phyloP scores from a whole-genome alignment of 1,140 invertebrate genomes.

The Drosophila bocki region DNA sequence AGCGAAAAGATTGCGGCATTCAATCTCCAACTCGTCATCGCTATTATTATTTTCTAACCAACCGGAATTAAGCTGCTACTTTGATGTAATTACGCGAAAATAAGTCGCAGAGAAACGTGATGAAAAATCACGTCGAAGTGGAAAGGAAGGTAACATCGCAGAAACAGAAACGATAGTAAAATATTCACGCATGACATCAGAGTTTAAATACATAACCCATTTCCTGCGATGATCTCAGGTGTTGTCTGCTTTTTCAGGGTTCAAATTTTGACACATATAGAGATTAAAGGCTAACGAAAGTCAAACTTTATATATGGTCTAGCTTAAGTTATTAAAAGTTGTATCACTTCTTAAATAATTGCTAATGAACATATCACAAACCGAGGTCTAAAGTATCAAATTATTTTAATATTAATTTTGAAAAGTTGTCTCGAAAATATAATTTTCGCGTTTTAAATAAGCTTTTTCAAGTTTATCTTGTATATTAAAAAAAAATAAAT shows the following conservation, averaged over 20 bases:
- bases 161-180: constrained; percentile 8
- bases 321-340: not conserved
- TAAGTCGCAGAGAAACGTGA: constrained; percentile 38
- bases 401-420: not conserved
- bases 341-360: not conserved
- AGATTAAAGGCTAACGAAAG: not conserved
- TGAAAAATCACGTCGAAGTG: constrained; percentile 24
- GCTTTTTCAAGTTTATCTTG: too few relatives aligned
- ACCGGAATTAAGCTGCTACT: constrained; percentile 37
- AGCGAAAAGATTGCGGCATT: constrained; percentile 14
- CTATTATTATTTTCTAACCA: constrained; percentile 43
- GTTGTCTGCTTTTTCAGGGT: not conserved
- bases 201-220: constrained; percentile 27
- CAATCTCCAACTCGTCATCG: constrained; percentile 46
- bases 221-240: constrained; percentile 39
- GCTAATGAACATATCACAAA: not conserved
- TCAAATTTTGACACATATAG: not conserved
- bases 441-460: too few relatives aligned
- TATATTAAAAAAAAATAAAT: not conserved
- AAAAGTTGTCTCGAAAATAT: too few relatives aligned
- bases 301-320: not conserved
- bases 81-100: constrained; percentile 58
- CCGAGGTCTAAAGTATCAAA: not conserved
- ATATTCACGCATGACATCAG: constrained; percentile 70
- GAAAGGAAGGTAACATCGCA: not conserved